Conservation (phyloP, 2,888 invertebrate genomes). For the Ctena decussata region DNA sequence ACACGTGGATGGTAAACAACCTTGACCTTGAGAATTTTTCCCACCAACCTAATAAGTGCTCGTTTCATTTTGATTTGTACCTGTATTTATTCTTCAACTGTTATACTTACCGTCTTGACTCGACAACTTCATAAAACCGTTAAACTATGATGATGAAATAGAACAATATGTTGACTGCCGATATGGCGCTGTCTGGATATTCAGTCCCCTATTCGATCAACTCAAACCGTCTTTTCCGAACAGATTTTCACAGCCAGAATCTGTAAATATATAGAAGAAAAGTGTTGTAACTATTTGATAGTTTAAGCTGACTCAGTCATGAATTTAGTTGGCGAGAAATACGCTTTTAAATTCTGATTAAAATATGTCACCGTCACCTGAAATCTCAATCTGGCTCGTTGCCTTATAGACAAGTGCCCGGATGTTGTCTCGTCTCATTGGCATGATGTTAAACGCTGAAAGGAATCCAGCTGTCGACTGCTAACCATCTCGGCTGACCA, state of each 20-base stretch:
- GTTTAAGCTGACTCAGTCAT: too few relatives aligned
- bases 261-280: conserved; percentile 22
- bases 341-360: too few relatives aligned
- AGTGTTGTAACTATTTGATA: too few relatives aligned
- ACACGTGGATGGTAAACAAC: conserved; percentile 17
- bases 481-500: too few relatives aligned
- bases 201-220: conserved; percentile 39
- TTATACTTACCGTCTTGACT: conserved; percentile 78
- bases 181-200: conserved; percentile 60
- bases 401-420: conserved; percentile 47
- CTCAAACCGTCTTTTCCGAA: conserved; percentile 15
- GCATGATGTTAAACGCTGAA: neutral
- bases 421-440: neutral
- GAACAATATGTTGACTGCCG: conserved; percentile 59
- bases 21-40: conserved; percentile 57
- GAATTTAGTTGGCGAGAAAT: too few relatives aligned
- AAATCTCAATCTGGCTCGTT: conserved; percentile 59
- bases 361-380: too few relatives aligned
- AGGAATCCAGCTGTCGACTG: too few relatives aligned
- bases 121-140: conserved; percentile 84
- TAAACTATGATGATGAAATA: conserved; percentile 56
- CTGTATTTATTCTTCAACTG: neutral
- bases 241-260: neutral
- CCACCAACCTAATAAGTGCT: neutral
- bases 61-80: too few relatives aligned